Evolutionary conservation across 2,888 invertebrate species (phyloP).

Genomic region (Cabera pusaria): DNA sequence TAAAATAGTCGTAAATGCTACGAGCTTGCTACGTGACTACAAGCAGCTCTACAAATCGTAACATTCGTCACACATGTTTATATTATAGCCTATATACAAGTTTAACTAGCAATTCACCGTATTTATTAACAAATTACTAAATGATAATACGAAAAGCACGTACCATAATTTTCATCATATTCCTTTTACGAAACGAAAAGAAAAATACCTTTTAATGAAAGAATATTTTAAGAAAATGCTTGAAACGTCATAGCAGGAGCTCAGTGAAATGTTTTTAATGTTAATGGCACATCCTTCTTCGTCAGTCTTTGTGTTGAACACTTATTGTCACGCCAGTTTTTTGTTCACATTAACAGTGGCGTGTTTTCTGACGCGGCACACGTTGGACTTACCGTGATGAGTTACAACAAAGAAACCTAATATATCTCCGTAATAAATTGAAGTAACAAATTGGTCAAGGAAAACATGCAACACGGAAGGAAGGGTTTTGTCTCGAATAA

Average conservation of each 20-base stretch:
- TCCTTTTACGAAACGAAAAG: slow-evolving; percentile 14
- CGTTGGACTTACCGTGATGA: slow-evolving; percentile 32
- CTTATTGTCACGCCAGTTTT: slow-evolving; percentile 36
- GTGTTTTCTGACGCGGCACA: slow-evolving; percentile 32
- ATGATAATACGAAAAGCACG: slow-evolving; percentile 12
- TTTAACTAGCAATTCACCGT: too few species aligned
- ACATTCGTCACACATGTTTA: slow-evolving; percentile 3
- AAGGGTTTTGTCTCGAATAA: slow-evolving; percentile 20
- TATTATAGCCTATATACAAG: slow-evolving; percentile 11
- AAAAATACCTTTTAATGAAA: slow-evolving; percentile 26
- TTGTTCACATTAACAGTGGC: slow-evolving; percentile 31
- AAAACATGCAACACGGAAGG: slow-evolving; percentile 26
- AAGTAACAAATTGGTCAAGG: slow-evolving; percentile 29
- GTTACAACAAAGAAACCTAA: slow-evolving; percentile 28
- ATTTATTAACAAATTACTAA: slow-evolving; percentile 15
- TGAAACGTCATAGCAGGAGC: slow-evolving; percentile 22
- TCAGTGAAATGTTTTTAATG: slow-evolving; percentile 32
- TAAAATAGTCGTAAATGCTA: slow-evolving; percentile 6
- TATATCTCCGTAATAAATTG: slow-evolving; percentile 32
- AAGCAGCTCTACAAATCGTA: slow-evolving; percentile 13
- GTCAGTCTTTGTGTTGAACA: slow-evolving; percentile 32
- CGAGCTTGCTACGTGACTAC: slow-evolving; percentile 18
- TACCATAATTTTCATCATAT: slow-evolving; percentile 16
- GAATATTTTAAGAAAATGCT: slow-evolving; percentile 24
- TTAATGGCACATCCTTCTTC: slow-evolving; percentile 35